A percentile compares a stretch with the other conserved stretches of the same genome.
Conservation (phyloP, 2,113 vertebrate species). For the Myxocyprinus asiaticus region DNA sequence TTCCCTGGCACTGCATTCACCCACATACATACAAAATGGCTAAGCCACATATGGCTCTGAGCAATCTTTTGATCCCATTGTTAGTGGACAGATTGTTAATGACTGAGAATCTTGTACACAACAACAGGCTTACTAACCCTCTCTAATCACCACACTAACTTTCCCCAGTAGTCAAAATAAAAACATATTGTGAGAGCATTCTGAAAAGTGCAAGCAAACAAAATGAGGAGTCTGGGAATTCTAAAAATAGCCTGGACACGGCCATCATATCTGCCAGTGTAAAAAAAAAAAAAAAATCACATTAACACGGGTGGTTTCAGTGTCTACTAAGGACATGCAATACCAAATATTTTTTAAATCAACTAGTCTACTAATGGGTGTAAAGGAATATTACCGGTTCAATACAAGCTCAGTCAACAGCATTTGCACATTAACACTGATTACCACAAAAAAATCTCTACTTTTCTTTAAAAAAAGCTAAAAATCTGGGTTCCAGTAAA, state of each 20-base stretch:
- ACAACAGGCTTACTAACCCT: conserved; percentile 24
- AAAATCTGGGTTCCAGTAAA: too few relatives aligned
- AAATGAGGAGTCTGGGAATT: conserved; percentile 9
- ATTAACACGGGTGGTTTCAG: too few relatives aligned
- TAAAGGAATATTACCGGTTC: too few relatives aligned
- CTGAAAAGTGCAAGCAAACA: conserved; percentile 5
- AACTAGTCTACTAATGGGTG: too few relatives aligned
- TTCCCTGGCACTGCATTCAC: conserved; percentile 10
- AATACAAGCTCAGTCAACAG: too few relatives aligned
- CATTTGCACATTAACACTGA: too few relatives aligned
- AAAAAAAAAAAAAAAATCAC: too few relatives aligned
- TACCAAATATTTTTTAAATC: too few relatives aligned
- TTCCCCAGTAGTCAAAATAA: conserved; percentile 29
- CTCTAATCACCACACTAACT: conserved; percentile 36
- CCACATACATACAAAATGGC: conserved; percentile 1
- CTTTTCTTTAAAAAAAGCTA: too few relatives aligned
- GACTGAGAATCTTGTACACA: conserved; percentile 32
- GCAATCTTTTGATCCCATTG: conserved; percentile 25
- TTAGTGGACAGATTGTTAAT: conserved; percentile 34
- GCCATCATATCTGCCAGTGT: too few relatives aligned
- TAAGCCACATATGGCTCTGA: conserved; percentile 10
- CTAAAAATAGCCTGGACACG: neutral
- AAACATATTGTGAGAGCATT: conserved; percentile 3
- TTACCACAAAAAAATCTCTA: too few relatives aligned
- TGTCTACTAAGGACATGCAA: too few relatives aligned